Evolutionary conservation across 2,113 vertebrate genomes (phyloP), one percentile per base, ranked within the genome.

Genomic region (Myotis brandtii): DNA sequence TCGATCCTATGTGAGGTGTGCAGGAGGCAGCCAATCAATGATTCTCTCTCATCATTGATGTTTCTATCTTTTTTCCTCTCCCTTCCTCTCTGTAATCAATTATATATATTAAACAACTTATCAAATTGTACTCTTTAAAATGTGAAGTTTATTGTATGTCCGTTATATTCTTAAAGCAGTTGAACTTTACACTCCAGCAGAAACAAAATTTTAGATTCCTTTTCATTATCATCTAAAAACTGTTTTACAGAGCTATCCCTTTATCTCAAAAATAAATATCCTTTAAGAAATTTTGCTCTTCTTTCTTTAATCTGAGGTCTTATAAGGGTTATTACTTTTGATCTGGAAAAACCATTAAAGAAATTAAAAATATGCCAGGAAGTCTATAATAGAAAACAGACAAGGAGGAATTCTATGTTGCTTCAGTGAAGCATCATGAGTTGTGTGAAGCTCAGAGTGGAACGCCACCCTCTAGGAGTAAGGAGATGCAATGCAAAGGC

Each of bases 261-360:
- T 86, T 73, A 50, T 73, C 16, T 64, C 10, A 52, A 80, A 91
- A 80, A 62, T 69, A 70, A 52, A 50, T 90, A 59, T 50, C 9
- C 17, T 54, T 56, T 75, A 82, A 86, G 64, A 81, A 67, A 66
- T 46, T 95, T 43, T 81, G 37, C 66, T 86, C 34, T 91, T 81
- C 37, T 69, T 64, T 79, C 30, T 75, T 82, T 86, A 67, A 75
- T 87, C 13, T 21, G 69, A 40, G 32, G 27, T 59, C 37, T 69
- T 80, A 82, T 73, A 87, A 40, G 67, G 2, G 9, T 75, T 59
- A 66, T 75, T 56, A 59, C 17, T 43, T 43, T 91, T 81, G 27
- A 80, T 48, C 83, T 50, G 75, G 32, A 76, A 88, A 88, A 88
- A 62, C 7, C 59, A 92, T 54, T 89, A 76, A 59, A 21, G 37